A percentile compares a stretch with the other conserved stretches of the same genome.
These are phyloP conservation scores for Harpagoxenus sublaevis DNA, from an alignment of 2,888 invertebrate species.

Conservation along the genomic window DNA sequence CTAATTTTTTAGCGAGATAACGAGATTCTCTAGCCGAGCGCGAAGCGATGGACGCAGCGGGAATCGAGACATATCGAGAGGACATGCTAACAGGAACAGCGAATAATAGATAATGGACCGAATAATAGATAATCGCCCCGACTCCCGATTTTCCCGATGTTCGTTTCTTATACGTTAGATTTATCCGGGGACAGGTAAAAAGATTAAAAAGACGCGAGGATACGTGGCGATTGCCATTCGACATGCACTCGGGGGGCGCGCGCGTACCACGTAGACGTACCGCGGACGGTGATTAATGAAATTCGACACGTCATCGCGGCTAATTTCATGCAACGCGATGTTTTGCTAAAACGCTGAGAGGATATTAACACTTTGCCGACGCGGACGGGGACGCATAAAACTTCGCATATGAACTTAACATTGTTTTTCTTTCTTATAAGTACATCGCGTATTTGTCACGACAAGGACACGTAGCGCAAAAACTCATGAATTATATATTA, in stretches of 20 bases:
- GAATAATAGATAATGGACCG: too few relatives aligned
- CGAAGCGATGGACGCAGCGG: not conserved
- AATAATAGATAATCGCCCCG: not conserved
- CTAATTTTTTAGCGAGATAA: too few relatives aligned
- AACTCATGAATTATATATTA: not conserved
- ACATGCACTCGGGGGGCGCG: not conserved
- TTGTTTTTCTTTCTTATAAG: not conserved
- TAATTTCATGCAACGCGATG: conserved; percentile 8
- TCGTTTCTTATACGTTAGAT: not conserved
- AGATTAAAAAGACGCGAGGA: not conserved
- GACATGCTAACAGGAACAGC: not conserved
- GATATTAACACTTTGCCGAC: conserved; percentile 5
- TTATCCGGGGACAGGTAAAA: not conserved
- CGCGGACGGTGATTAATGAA: not conserved
- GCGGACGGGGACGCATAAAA: not conserved
- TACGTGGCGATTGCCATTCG: not conserved
- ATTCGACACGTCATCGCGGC: conserved; percentile 15
- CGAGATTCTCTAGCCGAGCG: not conserved
- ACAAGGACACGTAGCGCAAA: not conserved
- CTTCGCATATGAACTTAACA: not conserved
- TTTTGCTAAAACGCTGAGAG: not conserved
- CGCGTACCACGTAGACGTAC: not conserved
- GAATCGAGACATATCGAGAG: not conserved
- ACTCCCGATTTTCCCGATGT: not conserved
- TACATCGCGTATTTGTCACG: not conserved